Percentiles rank a stretch among this genome's conserved stretches.
Conservation (phyloP, 2,888 invertebrate genomes). For the Syrista parreyssii region DNA sequence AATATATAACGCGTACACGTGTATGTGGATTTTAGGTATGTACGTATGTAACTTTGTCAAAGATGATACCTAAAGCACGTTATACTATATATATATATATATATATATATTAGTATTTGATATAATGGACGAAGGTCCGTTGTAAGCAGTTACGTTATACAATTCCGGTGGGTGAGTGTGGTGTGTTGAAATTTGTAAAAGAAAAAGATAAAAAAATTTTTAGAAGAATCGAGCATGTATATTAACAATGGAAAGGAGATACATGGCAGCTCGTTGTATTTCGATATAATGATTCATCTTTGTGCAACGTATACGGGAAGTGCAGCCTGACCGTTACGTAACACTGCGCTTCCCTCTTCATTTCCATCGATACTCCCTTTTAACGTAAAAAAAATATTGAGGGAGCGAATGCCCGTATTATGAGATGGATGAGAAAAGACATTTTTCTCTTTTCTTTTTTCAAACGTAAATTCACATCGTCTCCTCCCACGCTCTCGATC, state of each 20-base stretch:
- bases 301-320: not conserved
- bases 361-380: not conserved
- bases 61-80: too few relatives aligned
- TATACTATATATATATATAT: too few relatives aligned
- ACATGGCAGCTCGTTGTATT: not conserved
- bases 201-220: not conserved
- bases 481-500: slow-evolving; percentile 38
- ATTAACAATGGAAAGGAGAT: not conserved
- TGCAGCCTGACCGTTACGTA: slow-evolving; percentile 1
- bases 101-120: too few relatives aligned
- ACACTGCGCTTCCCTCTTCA: not conserved
- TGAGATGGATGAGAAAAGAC: not conserved
- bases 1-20: not conserved
- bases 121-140: too few relatives aligned
- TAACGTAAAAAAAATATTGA: not conserved
- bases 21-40: too few relatives aligned
- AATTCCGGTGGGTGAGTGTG: not conserved
- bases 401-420: not conserved
- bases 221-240: not conserved
- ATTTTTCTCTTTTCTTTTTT: not conserved
- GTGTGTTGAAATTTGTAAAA: not conserved
- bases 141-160: not conserved
- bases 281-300: not conserved
- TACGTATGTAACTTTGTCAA: too few relatives aligned
- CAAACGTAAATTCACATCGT: not conserved